phyloP scores from a whole-genome alignment of 2,113 vertebrate species.

The Dasyurus viverrinus region DNA sequence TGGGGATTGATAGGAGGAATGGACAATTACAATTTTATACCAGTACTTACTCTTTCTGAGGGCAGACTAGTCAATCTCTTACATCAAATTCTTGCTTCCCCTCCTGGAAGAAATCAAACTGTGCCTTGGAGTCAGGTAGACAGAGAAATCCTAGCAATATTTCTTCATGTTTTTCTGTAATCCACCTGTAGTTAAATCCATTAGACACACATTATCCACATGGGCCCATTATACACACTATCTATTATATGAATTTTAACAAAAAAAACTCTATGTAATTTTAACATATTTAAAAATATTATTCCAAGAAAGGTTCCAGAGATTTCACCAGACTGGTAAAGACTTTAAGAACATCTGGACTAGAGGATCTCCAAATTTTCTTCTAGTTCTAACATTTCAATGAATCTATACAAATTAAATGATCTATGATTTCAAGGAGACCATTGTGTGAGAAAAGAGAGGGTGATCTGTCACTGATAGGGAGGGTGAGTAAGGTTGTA shows the following conservation, averaged over 20 bases:
- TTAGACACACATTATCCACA: neutral
- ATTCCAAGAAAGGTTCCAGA: neutral
- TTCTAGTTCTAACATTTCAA: neutral
- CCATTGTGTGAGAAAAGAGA: neutral
- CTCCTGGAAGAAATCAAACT: neutral
- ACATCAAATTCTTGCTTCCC: neutral
- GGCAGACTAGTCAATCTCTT: neutral
- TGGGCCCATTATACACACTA: neutral
- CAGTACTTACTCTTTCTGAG: neutral
- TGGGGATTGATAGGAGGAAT: neutral
- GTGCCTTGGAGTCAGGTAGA: neutral
- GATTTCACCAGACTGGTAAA: neutral
- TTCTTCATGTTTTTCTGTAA: neutral
- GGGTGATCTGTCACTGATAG: too few species aligned
- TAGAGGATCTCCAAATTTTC: neutral
- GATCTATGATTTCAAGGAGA: neutral
- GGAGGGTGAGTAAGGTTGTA: too few species aligned
- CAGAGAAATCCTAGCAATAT: neutral
- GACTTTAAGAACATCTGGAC: neutral
- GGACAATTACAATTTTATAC: neutral
- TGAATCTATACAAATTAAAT: neutral
- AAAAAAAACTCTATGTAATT: neutral
- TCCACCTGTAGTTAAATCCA: neutral
- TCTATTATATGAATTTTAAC: neutral
- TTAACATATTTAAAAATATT: neutral